Conservation (phyloP, 2,113 vertebrate genomes). For the Oreocharis arfaki region DNA sequence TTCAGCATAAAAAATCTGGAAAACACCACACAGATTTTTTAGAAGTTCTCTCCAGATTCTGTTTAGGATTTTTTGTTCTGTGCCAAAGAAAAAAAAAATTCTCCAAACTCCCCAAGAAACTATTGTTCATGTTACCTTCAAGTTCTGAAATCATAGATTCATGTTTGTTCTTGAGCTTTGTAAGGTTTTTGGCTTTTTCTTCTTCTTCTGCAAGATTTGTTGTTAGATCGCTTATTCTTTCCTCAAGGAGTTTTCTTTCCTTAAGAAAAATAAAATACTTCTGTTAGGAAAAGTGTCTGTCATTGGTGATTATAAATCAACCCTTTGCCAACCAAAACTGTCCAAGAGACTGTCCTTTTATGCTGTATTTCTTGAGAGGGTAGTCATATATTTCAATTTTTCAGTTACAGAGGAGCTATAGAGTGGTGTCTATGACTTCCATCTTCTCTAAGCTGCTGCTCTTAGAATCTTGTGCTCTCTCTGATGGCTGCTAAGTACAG, state of each 20-base stretch:
- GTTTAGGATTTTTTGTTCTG: background rate
- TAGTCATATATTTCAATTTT: background rate
- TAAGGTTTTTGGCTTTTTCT: constrained; percentile 94
- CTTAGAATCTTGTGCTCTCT: background rate
- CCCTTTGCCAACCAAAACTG: background rate
- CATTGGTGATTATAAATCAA: background rate
- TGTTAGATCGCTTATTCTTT: constrained; percentile 85
- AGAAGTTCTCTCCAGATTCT: background rate
- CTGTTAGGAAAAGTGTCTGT: background rate
- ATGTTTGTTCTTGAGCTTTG: constrained; percentile 91
- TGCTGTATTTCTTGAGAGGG: background rate
- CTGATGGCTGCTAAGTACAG: background rate
- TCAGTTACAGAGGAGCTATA: background rate
- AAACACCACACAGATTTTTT: background rate
- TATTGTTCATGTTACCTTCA: constrained; percentile 74
- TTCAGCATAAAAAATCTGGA: background rate
- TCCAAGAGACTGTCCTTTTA: background rate
- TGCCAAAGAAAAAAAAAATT: background rate
- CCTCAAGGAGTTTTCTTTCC: constrained; percentile 91
- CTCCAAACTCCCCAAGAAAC: background rate
- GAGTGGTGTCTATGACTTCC: background rate
- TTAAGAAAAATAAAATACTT: constrained; percentile 28
- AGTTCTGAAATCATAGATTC: constrained; percentile 97
- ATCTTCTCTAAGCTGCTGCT: background rate
- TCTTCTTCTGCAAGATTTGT: constrained; percentile 94